These are phyloP conservation scores for Girardinus metallicus DNA, from an alignment of 2,797 vertebrate species.

Conservation along the genomic window DNA sequence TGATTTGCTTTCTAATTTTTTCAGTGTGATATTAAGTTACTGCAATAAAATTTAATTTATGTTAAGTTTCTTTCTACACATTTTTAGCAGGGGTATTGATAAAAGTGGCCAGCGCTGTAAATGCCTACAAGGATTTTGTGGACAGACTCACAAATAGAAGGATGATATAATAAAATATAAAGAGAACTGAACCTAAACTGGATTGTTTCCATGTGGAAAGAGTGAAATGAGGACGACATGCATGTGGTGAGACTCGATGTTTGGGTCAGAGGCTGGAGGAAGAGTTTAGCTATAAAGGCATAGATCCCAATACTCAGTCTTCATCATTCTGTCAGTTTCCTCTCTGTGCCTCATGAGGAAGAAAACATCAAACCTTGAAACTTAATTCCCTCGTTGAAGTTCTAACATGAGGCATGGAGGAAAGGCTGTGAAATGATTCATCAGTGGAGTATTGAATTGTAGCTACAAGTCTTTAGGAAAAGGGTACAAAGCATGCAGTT, in stretches of 20 bases:
- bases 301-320: constrained; percentile 68
- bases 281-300: constrained; percentile 69
- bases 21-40: neutral
- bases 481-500: constrained; percentile 72
- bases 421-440: constrained; percentile 52
- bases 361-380: constrained; percentile 45
- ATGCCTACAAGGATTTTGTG: constrained; percentile 20
- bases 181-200: constrained; percentile 20
- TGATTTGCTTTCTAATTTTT: neutral
- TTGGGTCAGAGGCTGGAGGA: constrained; percentile 41
- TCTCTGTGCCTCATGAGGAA: constrained; percentile 51
- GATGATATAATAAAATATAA: constrained; percentile 22
- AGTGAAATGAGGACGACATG: constrained; percentile 61
- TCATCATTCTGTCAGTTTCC: constrained; percentile 45
- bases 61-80: neutral
- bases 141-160: constrained; percentile 31
- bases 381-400: constrained; percentile 44
- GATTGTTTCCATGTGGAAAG: constrained; percentile 35
- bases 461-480: constrained; percentile 54
- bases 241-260: constrained; percentile 63
- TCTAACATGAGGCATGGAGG: constrained; percentile 48
- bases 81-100: neutral
- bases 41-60: neutral
- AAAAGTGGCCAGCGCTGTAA: neutral
- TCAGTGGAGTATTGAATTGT: constrained; percentile 64